Evolutionary conservation across 2,888 invertebrate species (phyloP), one percentile per base, ranked within the genome.

Genomic region (Xylota sylvarum): DNA sequence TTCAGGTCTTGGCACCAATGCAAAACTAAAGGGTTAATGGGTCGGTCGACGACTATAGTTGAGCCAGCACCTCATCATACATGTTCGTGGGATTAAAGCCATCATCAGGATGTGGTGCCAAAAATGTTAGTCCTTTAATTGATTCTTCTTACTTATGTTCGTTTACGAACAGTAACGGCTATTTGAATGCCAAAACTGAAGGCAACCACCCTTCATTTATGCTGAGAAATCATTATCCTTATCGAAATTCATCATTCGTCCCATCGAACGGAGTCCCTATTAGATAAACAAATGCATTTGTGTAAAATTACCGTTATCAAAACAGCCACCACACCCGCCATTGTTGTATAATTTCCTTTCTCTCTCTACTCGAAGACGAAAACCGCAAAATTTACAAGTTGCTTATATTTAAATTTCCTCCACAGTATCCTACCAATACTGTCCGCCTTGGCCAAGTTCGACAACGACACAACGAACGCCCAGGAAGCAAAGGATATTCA

Each of bases 361-460:
- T 7, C 48, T 23, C 23, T 23, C 23, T 23, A 23, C 23, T 23
- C 23, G 23, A 27, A 30, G 73, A 62, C n/a, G 32, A 60, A 84
- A 76, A 77, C 81, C 81, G 74, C 77, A 77, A 74, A 85, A 88
- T 81, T 72, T 78, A 88, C 85, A 88, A 88, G 69, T 85, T 82
- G 81, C 78, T 88, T 88, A 55, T 85, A 88, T 85, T 85, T 88
- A 85, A 88, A 85, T 88, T 78, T 58, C 23, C 23, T 43, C 46
- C 37, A 62, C 40, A 77, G 37, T 43, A 62, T 23, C 23, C 23
- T 23, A 3, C 62, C 43, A 73, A 69, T 73, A 72, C 67, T 10
- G 12, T 3, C n/a, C 27, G 7, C n/a, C 17, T 14, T 7, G 12
- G 10, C 40, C 65, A 35, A 43, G 37, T 62, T 82, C 19, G 32